Evolutionary conservation across 2,888 invertebrate species (phyloP).

Genomic region (Brachynemurus nebulosus): DNA sequence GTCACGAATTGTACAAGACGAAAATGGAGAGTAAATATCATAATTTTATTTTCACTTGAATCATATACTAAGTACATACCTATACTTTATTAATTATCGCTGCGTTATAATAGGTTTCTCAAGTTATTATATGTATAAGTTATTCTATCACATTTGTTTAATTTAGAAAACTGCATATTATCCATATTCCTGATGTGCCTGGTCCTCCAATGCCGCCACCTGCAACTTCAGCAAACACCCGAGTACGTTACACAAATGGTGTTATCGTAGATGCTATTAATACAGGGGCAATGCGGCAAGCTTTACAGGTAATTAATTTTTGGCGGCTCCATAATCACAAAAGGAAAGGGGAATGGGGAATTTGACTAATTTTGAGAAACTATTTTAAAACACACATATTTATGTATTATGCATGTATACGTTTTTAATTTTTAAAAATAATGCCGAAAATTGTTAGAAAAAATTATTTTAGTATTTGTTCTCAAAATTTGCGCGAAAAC

Average conservation of each 20-base stretch:
- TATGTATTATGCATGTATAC: too few relatives aligned
- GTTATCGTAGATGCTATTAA: constrained; percentile 57
- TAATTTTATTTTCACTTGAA: too few relatives aligned
- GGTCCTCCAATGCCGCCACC: neutral
- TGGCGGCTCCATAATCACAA: too few relatives aligned
- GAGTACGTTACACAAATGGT: constrained; percentile 32
- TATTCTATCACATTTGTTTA: neutral
- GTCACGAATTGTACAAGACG: constrained; percentile 1
- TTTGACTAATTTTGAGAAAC: too few relatives aligned
- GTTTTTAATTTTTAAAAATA: too few relatives aligned
- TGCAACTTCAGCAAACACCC: neutral
- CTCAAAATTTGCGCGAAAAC: too few relatives aligned
- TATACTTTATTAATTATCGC: too few relatives aligned
- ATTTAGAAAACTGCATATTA: constrained; percentile 8
- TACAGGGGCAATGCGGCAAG: constrained; percentile 55
- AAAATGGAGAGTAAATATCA: constrained; percentile 23
- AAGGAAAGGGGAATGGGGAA: too few relatives aligned
- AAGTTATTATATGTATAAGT: neutral
- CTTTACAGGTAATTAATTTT: constrained; percentile 29
- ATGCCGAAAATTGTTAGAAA: too few relatives aligned
- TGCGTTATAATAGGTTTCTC: constrained; percentile 5
- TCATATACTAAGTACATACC: too few relatives aligned
- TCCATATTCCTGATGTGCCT: constrained; percentile 7
- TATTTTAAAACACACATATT: too few relatives aligned
- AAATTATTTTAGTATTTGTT: too few relatives aligned